Evolutionary conservation across 1,140 invertebrate genomes (phyloP), one percentile per base, ranked within the genome.

Genomic region (Calephelis virginiensis): DNA sequence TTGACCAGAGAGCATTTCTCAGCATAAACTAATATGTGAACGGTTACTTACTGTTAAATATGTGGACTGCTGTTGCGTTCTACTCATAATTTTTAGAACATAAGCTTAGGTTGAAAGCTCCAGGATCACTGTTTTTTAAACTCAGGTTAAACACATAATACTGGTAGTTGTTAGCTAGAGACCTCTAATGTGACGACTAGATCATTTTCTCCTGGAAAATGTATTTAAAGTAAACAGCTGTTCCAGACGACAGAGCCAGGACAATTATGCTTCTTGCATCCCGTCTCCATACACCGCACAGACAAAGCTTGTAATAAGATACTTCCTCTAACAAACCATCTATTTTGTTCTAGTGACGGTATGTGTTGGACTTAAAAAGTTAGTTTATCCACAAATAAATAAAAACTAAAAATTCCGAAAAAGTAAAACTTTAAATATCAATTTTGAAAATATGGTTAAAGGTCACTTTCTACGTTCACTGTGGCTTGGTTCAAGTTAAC

Each of bases 251-350:
- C 62, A 75, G 75, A 67, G 60, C 71, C 76, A 37, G 79, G 71
- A 90, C 87, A 90, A 90, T 89, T 79, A 80, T 67, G 14, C 14
- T 62, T 77, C 67, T 70, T 82, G 85, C 87, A 86, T 86, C 82
- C 80, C 73, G 72, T 56, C 50, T 56, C 77, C 67, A 81, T 74
- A 67, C 76, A 78, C 78, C 76, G 70, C 73, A 74, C 63, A 78
- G 68, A 88, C 85, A 90, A 90, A 83, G 83, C 77, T 64, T 73
- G 87, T 85, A 90, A 90, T 83, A 68, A 75, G 85, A 90, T 90
- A 90, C 81, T 89, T 89, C 85, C 87, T 85, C 75, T 86, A 84
- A 86, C 86, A 83, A 81, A 75, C 76, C 77, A 76, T 80, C 78
- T 75, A 80, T 79, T 74, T 70, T 61, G 68, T 78, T 78, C 80